Conservation (phyloP, 1,140 invertebrate genomes). For the Trichogramma pretiosum region DNA sequence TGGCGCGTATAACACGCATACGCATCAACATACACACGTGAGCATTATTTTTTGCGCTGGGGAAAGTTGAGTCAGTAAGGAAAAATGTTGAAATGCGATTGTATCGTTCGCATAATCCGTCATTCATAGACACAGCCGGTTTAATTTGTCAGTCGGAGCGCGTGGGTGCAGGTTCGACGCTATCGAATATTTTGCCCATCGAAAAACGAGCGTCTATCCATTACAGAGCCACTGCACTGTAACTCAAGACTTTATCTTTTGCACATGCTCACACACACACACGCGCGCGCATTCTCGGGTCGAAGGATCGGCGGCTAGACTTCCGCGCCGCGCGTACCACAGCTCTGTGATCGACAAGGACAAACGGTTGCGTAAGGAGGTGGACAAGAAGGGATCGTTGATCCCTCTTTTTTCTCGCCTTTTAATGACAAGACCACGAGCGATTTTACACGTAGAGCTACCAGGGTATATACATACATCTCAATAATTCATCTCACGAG, state of each 20-base stretch:
- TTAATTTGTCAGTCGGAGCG: too few species aligned
- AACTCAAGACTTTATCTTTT: constrained; percentile 21
- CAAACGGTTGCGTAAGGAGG: too few species aligned
- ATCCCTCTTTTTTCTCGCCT: neutral
- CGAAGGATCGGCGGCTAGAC: neutral
- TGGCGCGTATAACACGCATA: constrained; percentile 23
- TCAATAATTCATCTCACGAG: constrained; percentile 8
- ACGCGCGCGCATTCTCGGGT: neutral
- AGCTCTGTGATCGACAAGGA: neutral
- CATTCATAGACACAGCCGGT: too few species aligned
- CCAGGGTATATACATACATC: neutral
- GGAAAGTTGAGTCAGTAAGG: too few species aligned
- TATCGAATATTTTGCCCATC: too few species aligned
- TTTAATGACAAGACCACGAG: too few species aligned
- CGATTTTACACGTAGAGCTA: constrained; percentile 10
- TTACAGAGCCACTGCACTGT: constrained; percentile 30
- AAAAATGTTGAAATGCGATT: too few species aligned
- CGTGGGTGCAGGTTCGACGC: constrained; percentile 8
- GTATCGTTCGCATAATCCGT: too few species aligned
- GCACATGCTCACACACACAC: neutral
- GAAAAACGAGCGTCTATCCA: constrained; percentile 30
- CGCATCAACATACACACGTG: neutral
- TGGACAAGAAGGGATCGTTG: too few species aligned
- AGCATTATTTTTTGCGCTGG: too few species aligned
- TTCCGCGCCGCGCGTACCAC: constrained; percentile 1